Evolutionary conservation across 2,888 invertebrate species (phyloP).

Genomic region (Conchocele bisecta): DNA sequence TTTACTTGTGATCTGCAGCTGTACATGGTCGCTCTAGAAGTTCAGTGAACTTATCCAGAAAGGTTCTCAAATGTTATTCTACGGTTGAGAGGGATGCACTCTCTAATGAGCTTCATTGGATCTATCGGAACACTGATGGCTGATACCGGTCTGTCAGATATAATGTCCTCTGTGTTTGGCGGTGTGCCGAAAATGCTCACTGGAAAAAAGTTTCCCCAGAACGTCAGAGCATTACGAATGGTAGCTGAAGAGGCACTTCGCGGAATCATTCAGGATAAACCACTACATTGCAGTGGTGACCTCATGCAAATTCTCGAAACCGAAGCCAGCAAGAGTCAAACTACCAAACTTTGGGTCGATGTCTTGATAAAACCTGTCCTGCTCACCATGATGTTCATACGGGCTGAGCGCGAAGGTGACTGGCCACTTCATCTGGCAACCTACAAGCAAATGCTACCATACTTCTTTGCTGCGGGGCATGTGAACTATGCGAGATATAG

Average conservation of each 20-base stretch:
- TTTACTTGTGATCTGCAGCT: conserved; percentile 55
- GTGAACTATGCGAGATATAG: conserved; percentile 56
- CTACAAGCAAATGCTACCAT: conserved; percentile 56
- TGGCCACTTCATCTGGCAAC: conserved; percentile 54
- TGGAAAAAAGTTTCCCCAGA: conserved; percentile 56
- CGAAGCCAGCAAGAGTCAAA: conserved; percentile 15
- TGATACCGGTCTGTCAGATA: conserved; percentile 53
- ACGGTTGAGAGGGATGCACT: conserved; percentile 65
- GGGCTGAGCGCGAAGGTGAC: conserved; percentile 56
- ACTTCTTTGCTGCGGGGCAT: conserved; percentile 61
- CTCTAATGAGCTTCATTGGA: conserved; percentile 63
- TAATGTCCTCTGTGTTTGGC: conserved; percentile 54
- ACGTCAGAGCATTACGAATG: conserved; percentile 35
- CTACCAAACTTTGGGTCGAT: conserved; percentile 47
- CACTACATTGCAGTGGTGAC: conserved; percentile 6
- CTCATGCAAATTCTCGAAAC: conserved; percentile 31
- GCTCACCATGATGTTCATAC: conserved; percentile 52
- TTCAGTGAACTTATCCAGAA: conserved; percentile 53
- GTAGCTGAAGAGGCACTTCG: conserved; percentile 34
- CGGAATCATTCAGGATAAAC: too few relatives aligned
- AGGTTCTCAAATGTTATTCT: conserved; percentile 41
- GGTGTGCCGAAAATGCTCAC: conserved; percentile 59
- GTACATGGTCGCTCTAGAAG: conserved; percentile 48
- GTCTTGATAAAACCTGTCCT: conserved; percentile 55
- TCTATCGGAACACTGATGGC: conserved; percentile 57